Evolutionary conservation across 2,797 vertebrate species (phyloP).

Genomic region (Acanthornis magna): DNA sequence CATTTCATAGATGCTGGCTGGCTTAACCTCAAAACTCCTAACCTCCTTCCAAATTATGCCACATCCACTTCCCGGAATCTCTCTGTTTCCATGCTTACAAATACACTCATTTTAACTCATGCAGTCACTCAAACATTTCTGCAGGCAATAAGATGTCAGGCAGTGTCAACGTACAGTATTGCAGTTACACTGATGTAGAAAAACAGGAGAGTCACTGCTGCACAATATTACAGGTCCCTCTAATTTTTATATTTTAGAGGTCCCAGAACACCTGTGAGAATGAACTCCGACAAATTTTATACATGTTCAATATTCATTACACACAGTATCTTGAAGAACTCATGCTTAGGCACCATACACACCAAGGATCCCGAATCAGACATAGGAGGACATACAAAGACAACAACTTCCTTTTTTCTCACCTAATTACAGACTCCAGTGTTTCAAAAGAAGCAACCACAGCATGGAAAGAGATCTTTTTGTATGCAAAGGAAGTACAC

Average conservation of each 20-base stretch:
- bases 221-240: neutral
- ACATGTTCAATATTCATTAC: neutral
- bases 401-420: neutral
- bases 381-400: neutral
- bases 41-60: neutral
- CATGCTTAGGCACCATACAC: neutral
- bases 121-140: neutral
- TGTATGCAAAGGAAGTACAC: neutral
- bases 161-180: neutral
- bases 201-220: neutral
- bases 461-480: neutral
- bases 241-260: neutral
- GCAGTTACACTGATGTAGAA: neutral
- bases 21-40: neutral
- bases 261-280: neutral
- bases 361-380: neutral
- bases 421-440: neutral
- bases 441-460: neutral
- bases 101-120: neutral
- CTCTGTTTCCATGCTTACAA: neutral
- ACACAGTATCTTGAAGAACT: neutral
- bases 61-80: neutral
- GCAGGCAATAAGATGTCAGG: neutral
- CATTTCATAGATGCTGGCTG: neutral
- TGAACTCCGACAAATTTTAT: neutral